These are phyloP conservation scores for Oryzias sinensis DNA, from an alignment of 2,797 vertebrate species.

Conservation along the genomic window DNA sequence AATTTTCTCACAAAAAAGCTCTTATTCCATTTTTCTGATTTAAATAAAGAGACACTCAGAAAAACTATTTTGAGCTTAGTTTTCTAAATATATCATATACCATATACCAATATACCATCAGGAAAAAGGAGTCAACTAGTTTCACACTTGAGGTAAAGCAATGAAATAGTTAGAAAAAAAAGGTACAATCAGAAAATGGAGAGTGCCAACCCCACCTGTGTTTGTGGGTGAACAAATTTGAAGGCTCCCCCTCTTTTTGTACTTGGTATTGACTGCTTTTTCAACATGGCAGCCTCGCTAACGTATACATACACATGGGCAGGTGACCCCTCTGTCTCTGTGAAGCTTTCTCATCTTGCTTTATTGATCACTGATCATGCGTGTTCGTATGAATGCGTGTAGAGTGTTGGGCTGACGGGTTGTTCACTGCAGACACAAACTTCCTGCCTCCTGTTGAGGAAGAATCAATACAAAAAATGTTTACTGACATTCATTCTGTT, in stretches of 20 bases:
- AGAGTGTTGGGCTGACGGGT: slow-evolving; percentile 18
- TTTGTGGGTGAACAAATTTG: slow-evolving; percentile 1
- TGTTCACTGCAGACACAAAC: slow-evolving; percentile 18
- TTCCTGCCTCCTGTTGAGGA: slow-evolving; percentile 20
- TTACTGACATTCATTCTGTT: slow-evolving; percentile 15
- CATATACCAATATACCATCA: too few species aligned
- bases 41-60: too few species aligned
- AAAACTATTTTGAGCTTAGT: too few species aligned
- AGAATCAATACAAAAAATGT: slow-evolving; percentile 19
- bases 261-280: slow-evolving; percentile 5
- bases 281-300: slow-evolving; percentile 11
- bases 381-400: neutral
- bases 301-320: slow-evolving; percentile 1
- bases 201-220: neutral
- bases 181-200: neutral
- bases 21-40: too few species aligned
- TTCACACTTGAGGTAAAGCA: neutral
- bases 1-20: too few species aligned
- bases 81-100: too few species aligned
- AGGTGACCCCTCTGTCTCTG: slow-evolving; percentile 28
- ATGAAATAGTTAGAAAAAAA: neutral
- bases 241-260: slow-evolving; percentile 7
- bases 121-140: too few species aligned
- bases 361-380: slow-evolving; percentile 23
- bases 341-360: slow-evolving; percentile 30